Evolutionary conservation across 2,888 invertebrate genomes (phyloP), one percentile per base, ranked within the genome.

Genomic region (Pseudanteris insignis): DNA sequence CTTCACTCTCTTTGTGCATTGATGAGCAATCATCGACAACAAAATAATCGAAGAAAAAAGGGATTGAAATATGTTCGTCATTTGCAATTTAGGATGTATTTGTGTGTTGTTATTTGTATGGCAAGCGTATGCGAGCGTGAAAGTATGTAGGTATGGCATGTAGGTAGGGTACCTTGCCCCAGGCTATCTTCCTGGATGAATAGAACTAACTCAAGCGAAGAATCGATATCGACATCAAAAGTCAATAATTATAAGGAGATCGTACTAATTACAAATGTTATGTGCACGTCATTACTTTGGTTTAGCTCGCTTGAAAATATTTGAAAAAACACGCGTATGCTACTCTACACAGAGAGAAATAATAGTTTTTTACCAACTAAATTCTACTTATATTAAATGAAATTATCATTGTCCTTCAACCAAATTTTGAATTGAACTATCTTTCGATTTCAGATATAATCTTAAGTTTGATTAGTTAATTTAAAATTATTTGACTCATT

Each of bases 111-210:
- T 33, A 33, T 15, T 6, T 8, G 3, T 18, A 1, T 33, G 5
- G 26, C 26, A 26, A 5, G 26, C 8, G n/a, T 2, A n/a, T 26
- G 2, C 11, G 30, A 30, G 4, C 11, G 8, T n/a, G n/a, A 7
- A 12, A 54, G 29, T 38, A 34, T 46, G 30, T 40, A 54, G 46
- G 40, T 15, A 54, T 54, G 44, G 32, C 36, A 38, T 10, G 33
- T 21, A 46, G 14, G 37, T 29, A 10, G 26, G 32, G 21, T 48
- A 41, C 43, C 43, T 57, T 57, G 47, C 48, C 57, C 8, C 34
- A 26, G 32, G 48, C 55, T 4, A 28, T 34, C 8, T 36, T 41
- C 37, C 38, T 32, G 38, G 26, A 38, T 32, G 38, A 44, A 30
- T 38, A 38, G 14, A 53, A 13, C 21, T 13, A 33, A 26, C 34